Base-by-base conservation (phyloP, 2,797 vertebrate species). In the Ctenosaura bakeri region DNA sequence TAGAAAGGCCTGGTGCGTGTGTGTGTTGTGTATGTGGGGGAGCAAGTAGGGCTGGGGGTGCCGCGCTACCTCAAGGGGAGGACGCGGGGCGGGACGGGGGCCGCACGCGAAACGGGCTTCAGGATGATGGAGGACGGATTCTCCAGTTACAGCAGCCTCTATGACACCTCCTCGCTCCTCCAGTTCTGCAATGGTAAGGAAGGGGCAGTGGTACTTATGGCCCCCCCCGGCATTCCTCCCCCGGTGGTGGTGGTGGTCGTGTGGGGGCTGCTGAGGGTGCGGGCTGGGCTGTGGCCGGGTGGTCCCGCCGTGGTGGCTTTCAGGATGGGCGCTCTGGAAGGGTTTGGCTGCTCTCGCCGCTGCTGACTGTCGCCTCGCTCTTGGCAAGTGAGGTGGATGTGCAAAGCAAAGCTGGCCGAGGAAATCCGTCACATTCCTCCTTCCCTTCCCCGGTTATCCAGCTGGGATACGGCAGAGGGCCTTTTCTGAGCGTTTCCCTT, bases 121-220 rank as follows among this genome's bases (percentile, higher is more conserved):
- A 98, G 98, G 96, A 99, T 99, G 99, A 99, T 99, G 99, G 99
- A 99, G 98, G 99, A 99, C 98, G 98, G 98, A 22, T 98, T 98
- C 96, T 98, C 98, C 96, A 98, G 98, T 98, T 99, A 98, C 97
- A 98, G 98, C 98, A 98, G 98, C 97, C 98, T 99, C 92, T 99
- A 99, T 97, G 99, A 99, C 98, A 99, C 99, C 95, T 98, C 98
- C 88, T 99, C 99, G 92, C 98, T 99, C 97, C 98, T 99, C 89
- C 98, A 99, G 97, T 99, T 99, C 98, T 99, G 99, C 97, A 99
- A 99, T 94, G 99, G 98, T 99, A 98, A 96, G 95, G 22, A 82
- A 78, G 46, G n/a, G 26, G 4, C 42, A 46, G 81, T 59, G 42
- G n/a, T 83, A 13, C 10, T 52, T 52, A 52, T 52, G 0, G 52